Percentiles rank a stretch among this genome's conserved stretches.
Conservation (phyloP, 2,888 invertebrate species). For the Hyposoter didymator region DNA sequence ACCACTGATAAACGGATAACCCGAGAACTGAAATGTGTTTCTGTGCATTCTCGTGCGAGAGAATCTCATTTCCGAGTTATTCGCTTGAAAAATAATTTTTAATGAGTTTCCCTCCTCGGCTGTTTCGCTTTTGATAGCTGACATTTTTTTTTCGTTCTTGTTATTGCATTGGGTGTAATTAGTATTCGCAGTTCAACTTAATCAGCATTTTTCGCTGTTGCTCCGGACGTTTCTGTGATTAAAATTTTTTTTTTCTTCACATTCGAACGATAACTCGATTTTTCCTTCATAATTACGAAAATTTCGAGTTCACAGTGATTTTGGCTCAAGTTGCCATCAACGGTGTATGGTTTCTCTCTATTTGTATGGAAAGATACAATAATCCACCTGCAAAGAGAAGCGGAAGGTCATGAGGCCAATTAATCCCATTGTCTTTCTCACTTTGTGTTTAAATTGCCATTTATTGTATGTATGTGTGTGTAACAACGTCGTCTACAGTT, state of each 20-base stretch:
- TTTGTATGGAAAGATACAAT: constrained; percentile 34
- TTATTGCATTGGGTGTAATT: not conserved
- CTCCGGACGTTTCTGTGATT: not conserved
- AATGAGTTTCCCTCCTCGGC: not conserved
- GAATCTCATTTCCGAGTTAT: constrained; percentile 10
- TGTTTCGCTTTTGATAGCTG: not conserved
- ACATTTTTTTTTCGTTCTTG: not conserved
- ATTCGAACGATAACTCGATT: not conserved
- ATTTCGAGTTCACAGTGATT: not conserved
- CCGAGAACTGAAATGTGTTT: constrained; percentile 5
- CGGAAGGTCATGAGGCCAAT: constrained; percentile 62
- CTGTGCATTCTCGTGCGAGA: not conserved
- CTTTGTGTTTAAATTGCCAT: constrained; percentile 48
- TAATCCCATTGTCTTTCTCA: constrained; percentile 54
- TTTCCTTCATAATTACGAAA: not conserved
- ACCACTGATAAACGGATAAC: constrained; percentile 29
- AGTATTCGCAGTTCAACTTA: not conserved
- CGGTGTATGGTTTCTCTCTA: constrained; percentile 29
- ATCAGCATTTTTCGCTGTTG: not conserved
- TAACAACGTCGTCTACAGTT: constrained; percentile 26
- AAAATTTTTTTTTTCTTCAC: not conserved
- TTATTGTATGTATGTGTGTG: constrained; percentile 23
- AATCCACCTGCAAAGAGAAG: constrained; percentile 23
- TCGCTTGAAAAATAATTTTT: constrained; percentile 23
- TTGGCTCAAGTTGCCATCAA: not conserved